Evolutionary conservation across 2,797 vertebrate species (phyloP).

Genomic region (Micromesistius poutassou): DNA sequence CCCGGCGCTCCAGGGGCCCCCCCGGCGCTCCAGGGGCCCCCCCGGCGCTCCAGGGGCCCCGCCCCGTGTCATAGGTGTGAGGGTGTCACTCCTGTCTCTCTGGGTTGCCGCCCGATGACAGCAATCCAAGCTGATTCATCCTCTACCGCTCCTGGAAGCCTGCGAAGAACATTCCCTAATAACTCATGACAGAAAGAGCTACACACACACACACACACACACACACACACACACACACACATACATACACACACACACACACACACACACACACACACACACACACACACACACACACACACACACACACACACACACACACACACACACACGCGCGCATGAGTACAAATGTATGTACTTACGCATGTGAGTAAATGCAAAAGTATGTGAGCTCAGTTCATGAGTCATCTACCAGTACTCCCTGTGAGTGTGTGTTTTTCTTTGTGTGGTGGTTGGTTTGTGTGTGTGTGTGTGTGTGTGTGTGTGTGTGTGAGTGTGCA

Average conservation of each 20-base stretch:
- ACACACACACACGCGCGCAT: not conserved
- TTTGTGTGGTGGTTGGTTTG: not conserved
- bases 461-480: conserved; percentile 3
- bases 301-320: not conserved
- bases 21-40: too few relatives aligned
- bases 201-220: not conserved
- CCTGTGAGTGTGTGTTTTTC: not conserved
- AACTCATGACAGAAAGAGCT: not conserved
- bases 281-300: not conserved
- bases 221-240: not conserved
- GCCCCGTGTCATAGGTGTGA: too few relatives aligned
- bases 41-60: not conserved
- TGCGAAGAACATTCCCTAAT: not conserved
- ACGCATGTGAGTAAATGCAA: too few relatives aligned
- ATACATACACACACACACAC: not conserved
- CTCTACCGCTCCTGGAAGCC: not conserved
- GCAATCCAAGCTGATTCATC: conserved; percentile 1
- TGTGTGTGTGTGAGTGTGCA: not conserved
- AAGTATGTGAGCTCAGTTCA: not conserved
- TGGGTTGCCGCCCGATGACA: not conserved
- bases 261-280: conserved; percentile 1
- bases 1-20: too few relatives aligned
- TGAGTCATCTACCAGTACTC: conserved; percentile 1
- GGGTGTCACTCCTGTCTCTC: conserved; percentile 3
- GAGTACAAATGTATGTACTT: not conserved